Conservation (phyloP, 2,888 invertebrate species). For the Apodemia hepburni region DNA sequence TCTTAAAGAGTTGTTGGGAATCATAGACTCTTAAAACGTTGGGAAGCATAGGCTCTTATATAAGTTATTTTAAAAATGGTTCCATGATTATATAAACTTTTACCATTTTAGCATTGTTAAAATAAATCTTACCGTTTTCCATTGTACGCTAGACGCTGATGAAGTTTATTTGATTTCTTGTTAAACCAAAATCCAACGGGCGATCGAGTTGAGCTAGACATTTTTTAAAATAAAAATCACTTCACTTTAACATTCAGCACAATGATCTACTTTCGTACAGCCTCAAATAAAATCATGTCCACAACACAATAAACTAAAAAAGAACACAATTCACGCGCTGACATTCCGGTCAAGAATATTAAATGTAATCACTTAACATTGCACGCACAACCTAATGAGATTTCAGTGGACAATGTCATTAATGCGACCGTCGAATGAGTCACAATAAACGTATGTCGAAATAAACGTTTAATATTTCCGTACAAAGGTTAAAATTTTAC, state of each 20-base stretch:
- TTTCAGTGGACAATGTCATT: constrained; percentile 67
- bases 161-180: constrained; percentile 60
- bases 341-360: constrained; percentile 52
- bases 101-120: constrained; percentile 32
- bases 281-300: constrained; percentile 47
- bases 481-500: constrained; percentile 39
- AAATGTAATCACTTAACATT: constrained; percentile 73
- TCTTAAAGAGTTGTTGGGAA: too few species aligned
- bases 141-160: constrained; percentile 62
- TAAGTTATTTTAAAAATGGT: background rate
- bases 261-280: constrained; percentile 54
- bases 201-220: constrained; percentile 61
- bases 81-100: background rate
- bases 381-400: constrained; percentile 75
- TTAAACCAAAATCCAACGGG: constrained; percentile 68
- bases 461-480: constrained; percentile 38
- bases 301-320: constrained; percentile 50
- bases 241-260: constrained; percentile 38
- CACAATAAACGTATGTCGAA: constrained; percentile 41
- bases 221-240: constrained; percentile 38
- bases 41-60: too few species aligned
- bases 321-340: constrained; percentile 48
- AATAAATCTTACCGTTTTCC: constrained; percentile 63
- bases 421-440: constrained; percentile 68
- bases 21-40: too few species aligned